Evolutionary conservation across 2,797 vertebrate species (phyloP), one percentile per base, ranked within the genome.

Genomic region (Cygnus olor): DNA sequence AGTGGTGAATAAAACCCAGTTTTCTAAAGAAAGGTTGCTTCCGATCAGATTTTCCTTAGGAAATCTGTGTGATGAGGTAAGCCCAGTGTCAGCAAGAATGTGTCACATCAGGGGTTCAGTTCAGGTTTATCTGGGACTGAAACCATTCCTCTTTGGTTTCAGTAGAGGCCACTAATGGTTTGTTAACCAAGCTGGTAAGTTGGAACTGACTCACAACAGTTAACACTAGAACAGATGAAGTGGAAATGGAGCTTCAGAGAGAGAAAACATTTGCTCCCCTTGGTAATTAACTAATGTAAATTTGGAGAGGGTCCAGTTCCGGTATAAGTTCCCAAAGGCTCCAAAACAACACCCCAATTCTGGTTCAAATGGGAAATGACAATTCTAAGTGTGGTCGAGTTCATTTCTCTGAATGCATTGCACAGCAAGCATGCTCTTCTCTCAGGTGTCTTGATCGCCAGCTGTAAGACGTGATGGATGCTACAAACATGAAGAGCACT

Each of bases 121-220:
- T 93, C 18, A 81, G 42, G 20, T 82, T 91, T 61, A 83, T 88
- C 60, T 80, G 79, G 79, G 85, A 57, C 49, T 36, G 65, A 74
- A 88, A 72, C 19, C n/a, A 20, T 88, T 94, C 30, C 54, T 81
- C 14, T 22, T 88, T 24, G n/a, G 17, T 94, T 93, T 95, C 82
- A 93, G 15, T 89, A 83, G 68, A 83, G 61, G 40, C 5, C 44
- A 45, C 20, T 74, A 57, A 68, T 34, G 27, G 64, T 61, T 89
- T 85, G 32, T 88, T 92, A 76, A 74, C 47, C 44, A 38, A 1
- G 0, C 28, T 71, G 42, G 61, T 85, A 66, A 80, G 58, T 91
- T 77, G 57, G 57, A 83, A 63, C 8, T 65, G 44, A 45, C 68
- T 82, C 25, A 22, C 28, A 80, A 34, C 18, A 68, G 19, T 45